Evolutionary conservation across 1,140 invertebrate genomes (phyloP), one percentile per base, ranked within the genome.

Genomic region (Chionoecetes opilio): DNA sequence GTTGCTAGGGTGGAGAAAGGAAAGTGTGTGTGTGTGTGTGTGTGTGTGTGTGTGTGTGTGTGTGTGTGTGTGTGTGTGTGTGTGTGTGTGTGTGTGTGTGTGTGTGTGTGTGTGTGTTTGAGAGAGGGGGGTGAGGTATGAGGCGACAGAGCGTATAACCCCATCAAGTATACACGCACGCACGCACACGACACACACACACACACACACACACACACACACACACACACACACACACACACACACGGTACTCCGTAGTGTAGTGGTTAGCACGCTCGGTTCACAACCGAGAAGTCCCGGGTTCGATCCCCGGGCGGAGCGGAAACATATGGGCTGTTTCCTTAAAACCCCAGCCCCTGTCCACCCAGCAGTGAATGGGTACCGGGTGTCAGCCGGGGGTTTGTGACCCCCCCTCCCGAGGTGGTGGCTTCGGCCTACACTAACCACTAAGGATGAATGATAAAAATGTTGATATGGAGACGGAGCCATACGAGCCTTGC

Each of bases 21-120:
- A 26, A 29, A 26, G 85, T 87, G 29, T 31, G n/a, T 29, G 85
- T 34, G 85, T 87, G 85, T 34, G 85, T 87, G 85, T 87, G 85
- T 34, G 85, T 87, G 85, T 87, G 85, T 87, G 85, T 87, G 85
- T 87, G 85, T 87, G 85, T 75, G n/a, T 87, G 85, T 87, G 85
- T 86, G 84, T 86, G 85, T 87, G 85, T 87, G 85, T 87, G 85
- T 75, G 85, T 87, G 85, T 87, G 85, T 87, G 85, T 87, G 85
- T 87, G 85, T 87, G 85, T 87, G 85, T 87, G 85, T 87, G 85
- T 34, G 85, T 87, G 85, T 87, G 85, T 87, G 85, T 87, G 31
- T 87, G 85, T 21, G 85, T 87, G 85, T 87, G 85, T 87, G 85
- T 87, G 85, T 87, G 85, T 87, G 85, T 87, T 29, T 87, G 85